phyloP scores from a whole-genome alignment of 2,888 invertebrate genomes.

The Plemyria rubiginata region DNA sequence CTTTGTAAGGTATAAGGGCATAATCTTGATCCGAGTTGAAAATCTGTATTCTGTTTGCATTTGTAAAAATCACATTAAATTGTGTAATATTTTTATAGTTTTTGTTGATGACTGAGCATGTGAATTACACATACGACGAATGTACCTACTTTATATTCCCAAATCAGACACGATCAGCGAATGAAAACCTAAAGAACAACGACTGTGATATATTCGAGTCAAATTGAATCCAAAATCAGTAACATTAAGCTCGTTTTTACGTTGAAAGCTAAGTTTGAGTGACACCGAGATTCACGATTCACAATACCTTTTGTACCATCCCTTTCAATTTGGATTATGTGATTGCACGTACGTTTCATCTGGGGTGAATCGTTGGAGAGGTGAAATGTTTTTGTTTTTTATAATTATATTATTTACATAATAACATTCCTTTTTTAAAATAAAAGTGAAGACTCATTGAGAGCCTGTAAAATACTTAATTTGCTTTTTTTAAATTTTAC shows the following conservation, averaged over 20 bases:
- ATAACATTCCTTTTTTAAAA: not conserved
- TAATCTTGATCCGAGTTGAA: too few species aligned
- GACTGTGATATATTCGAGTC: not conserved
- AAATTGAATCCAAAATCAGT: constrained; percentile 2
- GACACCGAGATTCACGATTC: constrained; percentile 11
- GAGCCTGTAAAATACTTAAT: too few species aligned
- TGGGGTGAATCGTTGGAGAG: constrained; percentile 24
- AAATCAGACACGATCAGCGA: not conserved
- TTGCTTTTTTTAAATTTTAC: too few species aligned
- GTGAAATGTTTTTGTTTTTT: constrained; percentile 27
- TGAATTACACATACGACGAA: too few species aligned
- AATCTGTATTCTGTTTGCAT: too few species aligned
- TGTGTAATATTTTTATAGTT: too few species aligned
- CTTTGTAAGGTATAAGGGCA: too few species aligned
- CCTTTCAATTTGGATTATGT: constrained; percentile 37
- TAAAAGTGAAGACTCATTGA: not conserved
- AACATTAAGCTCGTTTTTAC: constrained; percentile 1
- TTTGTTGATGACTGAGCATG: too few species aligned
- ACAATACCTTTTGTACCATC: constrained; percentile 31
- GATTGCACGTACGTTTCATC: constrained; percentile 32
- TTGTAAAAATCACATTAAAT: too few species aligned
- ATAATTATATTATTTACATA: constrained; percentile 11
- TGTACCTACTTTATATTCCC: too few species aligned
- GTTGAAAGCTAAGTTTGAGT: constrained; percentile 2
- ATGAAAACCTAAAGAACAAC: not conserved